phyloP scores from a whole-genome alignment of 2,888 invertebrate species.

The Oxyteleia sp. region DNA sequence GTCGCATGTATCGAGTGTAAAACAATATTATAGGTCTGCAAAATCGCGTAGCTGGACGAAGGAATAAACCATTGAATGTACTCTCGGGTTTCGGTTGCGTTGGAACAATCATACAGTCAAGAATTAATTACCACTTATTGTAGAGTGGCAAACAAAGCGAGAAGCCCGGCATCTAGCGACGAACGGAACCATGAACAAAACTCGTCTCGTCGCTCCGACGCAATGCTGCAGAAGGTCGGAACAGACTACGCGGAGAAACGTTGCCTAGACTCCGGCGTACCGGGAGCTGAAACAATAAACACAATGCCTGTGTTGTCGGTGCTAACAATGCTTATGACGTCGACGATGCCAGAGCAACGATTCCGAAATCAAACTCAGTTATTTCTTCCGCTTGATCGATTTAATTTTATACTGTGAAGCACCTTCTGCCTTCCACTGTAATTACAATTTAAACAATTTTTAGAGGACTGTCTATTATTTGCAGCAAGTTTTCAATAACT shows the following conservation, averaged over 20 bases:
- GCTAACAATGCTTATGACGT: conserved; percentile 76
- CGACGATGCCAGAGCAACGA: conserved; percentile 74
- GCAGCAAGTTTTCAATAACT: neutral
- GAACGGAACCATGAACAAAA: conserved; percentile 76
- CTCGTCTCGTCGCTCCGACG: conserved; percentile 69
- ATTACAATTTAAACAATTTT: neutral
- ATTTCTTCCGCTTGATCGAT: conserved; percentile 67
- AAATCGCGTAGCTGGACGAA: conserved; percentile 66
- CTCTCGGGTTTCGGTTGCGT: conserved; percentile 65
- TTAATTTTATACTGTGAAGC: conserved; percentile 29
- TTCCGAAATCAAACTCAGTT: conserved; percentile 73
- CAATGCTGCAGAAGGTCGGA: conserved; percentile 67
- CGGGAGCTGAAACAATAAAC: conserved; percentile 69
- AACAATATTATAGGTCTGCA: conserved; percentile 21
- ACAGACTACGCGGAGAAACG: conserved; percentile 71
- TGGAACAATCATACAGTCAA: conserved; percentile 80
- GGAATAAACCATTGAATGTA: conserved; percentile 63
- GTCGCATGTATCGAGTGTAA: conserved; percentile 29
- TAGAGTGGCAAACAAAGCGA: conserved; percentile 81
- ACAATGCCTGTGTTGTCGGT: conserved; percentile 72
- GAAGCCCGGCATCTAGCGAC: conserved; percentile 80
- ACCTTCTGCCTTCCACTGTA: neutral
- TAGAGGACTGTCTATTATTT: neutral
- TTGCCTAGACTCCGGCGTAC: conserved; percentile 69
- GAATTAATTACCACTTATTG: conserved; percentile 86